Percentiles rank a stretch among this genome's conserved stretches.
Conservation (phyloP, 2,113 vertebrate species). For the Condylura cristata region DNA sequence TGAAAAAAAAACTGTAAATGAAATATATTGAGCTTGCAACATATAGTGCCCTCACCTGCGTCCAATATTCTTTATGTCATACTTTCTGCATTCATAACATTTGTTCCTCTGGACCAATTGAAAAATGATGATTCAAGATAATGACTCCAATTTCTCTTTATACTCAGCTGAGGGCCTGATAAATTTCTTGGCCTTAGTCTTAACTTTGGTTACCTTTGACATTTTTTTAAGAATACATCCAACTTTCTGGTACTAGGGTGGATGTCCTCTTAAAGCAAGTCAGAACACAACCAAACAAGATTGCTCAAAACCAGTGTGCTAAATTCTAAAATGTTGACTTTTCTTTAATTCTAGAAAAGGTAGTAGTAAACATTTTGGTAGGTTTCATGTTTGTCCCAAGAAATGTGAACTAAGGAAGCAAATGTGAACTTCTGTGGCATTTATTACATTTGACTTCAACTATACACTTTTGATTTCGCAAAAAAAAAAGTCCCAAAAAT, state of each 20-base stretch:
- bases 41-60: too few species aligned
- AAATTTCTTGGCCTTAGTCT: constrained; percentile 22
- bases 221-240: constrained; percentile 40
- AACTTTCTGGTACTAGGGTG: neutral
- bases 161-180: neutral
- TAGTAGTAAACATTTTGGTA: neutral
- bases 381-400: constrained; percentile 1
- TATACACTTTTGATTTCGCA: neutral
- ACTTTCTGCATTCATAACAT: neutral
- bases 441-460: neutral
- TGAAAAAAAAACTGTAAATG: neutral
- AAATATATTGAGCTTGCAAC: neutral
- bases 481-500: neutral
- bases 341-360: neutral
- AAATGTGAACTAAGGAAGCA: neutral
- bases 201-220: neutral
- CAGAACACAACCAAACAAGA: neutral
- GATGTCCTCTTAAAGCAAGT: constrained; percentile 29
- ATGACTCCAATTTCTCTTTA: neutral
- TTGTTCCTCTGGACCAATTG: neutral
- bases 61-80: neutral
- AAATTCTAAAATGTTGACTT: neutral
- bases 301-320: neutral
- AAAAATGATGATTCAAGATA: neutral
- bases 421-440: constrained; percentile 3